phyloP scores from a whole-genome alignment of 2,797 vertebrate genomes.

The Gallinago nigripennis region DNA sequence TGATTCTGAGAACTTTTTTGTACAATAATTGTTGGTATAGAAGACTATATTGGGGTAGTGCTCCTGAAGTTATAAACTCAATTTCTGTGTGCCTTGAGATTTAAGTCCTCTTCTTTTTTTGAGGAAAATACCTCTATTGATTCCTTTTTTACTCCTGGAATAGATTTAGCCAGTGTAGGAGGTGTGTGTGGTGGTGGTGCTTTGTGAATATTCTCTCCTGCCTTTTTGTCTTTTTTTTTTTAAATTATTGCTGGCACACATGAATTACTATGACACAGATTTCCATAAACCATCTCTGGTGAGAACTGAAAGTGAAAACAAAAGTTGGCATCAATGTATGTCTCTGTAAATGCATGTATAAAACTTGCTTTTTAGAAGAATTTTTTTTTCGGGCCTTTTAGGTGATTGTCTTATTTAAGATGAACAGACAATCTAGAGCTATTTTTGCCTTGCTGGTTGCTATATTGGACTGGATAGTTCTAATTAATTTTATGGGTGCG shows the following conservation, averaged over 20 bases:
- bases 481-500: not conserved
- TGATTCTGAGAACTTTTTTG: not conserved
- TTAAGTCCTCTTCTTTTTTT: not conserved
- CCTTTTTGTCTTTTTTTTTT: too few species aligned
- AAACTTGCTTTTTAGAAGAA: not conserved
- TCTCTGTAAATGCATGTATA: not conserved
- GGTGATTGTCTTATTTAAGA: not conserved
- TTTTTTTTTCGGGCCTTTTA: not conserved
- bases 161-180: not conserved
- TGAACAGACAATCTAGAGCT: not conserved
- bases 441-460: not conserved
- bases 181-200: not conserved
- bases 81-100: not conserved
- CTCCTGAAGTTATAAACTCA: not conserved
- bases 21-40: rapidly evolving
- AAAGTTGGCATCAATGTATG: not conserved
- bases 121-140: not conserved
- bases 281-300: not conserved
- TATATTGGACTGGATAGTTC: not conserved
- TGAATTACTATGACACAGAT: not conserved
- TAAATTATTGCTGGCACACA: not conserved
- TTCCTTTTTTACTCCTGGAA: not conserved
- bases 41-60: not conserved
- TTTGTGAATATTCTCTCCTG: not conserved
- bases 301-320: not conserved